Percentiles rank a stretch among this genome's conserved stretches.
These are phyloP conservation scores for Saccopteryx bilineata DNA, from an alignment of 2,113 vertebrate genomes.

Conservation along the genomic window DNA sequence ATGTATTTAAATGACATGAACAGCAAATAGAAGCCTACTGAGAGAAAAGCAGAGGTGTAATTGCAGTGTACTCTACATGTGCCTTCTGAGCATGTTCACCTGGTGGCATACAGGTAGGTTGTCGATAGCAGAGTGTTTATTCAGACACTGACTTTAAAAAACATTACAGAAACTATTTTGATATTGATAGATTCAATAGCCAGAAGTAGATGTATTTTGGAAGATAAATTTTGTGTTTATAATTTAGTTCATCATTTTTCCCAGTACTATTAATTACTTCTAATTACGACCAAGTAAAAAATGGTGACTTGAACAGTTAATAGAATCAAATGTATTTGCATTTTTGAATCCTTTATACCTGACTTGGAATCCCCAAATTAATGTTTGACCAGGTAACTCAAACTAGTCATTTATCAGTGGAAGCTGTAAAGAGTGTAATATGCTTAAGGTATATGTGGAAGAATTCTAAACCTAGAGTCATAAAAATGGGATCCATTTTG, in stretches of 20 bases:
- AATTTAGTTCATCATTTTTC: background rate
- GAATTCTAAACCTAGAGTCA: background rate
- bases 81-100: background rate
- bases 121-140: background rate
- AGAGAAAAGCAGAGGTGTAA: background rate
- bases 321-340: background rate
- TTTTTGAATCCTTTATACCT: background rate
- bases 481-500: background rate
- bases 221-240: background rate
- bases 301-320: background rate
- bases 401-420: background rate
- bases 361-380: background rate
- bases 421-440: background rate
- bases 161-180: background rate
- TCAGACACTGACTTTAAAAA: background rate
- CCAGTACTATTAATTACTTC: background rate
- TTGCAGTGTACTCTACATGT: accelerated
- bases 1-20: background rate
- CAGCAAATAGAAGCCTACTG: background rate
- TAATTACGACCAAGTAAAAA: background rate
- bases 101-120: background rate
- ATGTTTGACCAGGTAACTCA: background rate
- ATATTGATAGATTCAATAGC: background rate
- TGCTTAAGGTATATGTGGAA: background rate
- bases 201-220: background rate